Conservation (phyloP, 2,113 vertebrate genomes). For the Plecturocebus donacophilus region DNA sequence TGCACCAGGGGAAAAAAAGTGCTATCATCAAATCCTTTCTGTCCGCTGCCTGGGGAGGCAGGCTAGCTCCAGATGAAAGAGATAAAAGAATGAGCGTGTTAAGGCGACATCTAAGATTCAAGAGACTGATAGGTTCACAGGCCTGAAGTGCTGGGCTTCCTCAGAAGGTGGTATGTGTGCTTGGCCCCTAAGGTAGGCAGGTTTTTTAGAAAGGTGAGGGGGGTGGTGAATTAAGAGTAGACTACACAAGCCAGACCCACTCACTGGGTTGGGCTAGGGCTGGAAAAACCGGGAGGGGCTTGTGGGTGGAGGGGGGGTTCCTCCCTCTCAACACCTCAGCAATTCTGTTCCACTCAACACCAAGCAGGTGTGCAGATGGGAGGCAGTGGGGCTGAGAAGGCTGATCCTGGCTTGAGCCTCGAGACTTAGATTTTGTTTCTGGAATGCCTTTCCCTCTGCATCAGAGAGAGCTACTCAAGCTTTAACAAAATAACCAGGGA, state of each 20-base stretch:
- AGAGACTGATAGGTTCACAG: background rate
- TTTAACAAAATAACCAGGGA: background rate
- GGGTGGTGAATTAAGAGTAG: background rate
- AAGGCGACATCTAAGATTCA: background rate
- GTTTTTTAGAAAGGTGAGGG: background rate
- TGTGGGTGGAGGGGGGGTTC: fast-evolving
- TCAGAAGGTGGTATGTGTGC: background rate
- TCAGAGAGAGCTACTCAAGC: background rate
- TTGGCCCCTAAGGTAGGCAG: background rate
- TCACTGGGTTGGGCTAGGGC: background rate
- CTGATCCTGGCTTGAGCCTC: background rate
- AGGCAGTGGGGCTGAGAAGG: background rate
- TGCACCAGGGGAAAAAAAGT: background rate
- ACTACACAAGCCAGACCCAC: background rate
- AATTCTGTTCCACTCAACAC: background rate
- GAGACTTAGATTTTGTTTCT: background rate
- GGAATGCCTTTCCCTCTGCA: background rate
- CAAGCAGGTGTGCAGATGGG: background rate
- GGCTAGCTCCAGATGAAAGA: background rate
- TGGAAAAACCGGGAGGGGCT: background rate
- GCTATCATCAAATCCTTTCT: background rate
- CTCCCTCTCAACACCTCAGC: background rate
- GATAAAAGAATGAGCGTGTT: background rate
- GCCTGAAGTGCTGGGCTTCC: background rate
- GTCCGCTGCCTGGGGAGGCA: background rate